Evolutionary conservation across 2,888 invertebrate genomes (phyloP), one percentile per base, ranked within the genome.

Genomic region (Troides helena): DNA sequence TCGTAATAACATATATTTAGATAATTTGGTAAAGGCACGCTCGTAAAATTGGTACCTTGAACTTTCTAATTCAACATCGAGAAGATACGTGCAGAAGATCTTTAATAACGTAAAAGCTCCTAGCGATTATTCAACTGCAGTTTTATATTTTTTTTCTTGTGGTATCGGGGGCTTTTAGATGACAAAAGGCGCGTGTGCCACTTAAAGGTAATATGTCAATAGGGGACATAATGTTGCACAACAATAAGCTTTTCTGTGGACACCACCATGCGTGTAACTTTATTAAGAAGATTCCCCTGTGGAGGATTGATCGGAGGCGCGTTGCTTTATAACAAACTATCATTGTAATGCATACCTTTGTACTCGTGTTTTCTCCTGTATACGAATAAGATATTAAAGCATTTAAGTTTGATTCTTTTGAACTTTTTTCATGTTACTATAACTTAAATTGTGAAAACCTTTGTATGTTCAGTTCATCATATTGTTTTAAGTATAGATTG

Each of bases 171-270:
- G 17, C 10, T 43, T 14, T 53, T 12, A 8, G 50, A 17, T 63
- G 56, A 63, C 68, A 70, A 70, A 25, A 64, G 63, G 25, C 21
- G 25, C 43, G 60, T 39, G 67, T 60, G 53, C 81, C 88, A 86
- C 62, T 65, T 87, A 85, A 87, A 85, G 84, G 85, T 87, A 86
- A 87, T 87, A 86, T 86, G 87, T 88, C 90, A 88, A 87, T 87
- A 78, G 83, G 80, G 81, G 84, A 80, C 80, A 77, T 75, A 78
- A 78, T 83, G 81, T 90, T 89, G 86, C 78, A 77, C 85, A 90
- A 92, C 90, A 90, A 90, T 87, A 72, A 72, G 71, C 75, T 75
- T 81, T 87, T 85, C 77, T 82, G 74, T 74, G 77, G 70, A 79
- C 80, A 83, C 80, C 83, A 85, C 86, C 87, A 88, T 80, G 87